Evolutionary conservation across 2,113 vertebrate genomes (phyloP).

Genomic region (Haemorhous mexicanus): DNA sequence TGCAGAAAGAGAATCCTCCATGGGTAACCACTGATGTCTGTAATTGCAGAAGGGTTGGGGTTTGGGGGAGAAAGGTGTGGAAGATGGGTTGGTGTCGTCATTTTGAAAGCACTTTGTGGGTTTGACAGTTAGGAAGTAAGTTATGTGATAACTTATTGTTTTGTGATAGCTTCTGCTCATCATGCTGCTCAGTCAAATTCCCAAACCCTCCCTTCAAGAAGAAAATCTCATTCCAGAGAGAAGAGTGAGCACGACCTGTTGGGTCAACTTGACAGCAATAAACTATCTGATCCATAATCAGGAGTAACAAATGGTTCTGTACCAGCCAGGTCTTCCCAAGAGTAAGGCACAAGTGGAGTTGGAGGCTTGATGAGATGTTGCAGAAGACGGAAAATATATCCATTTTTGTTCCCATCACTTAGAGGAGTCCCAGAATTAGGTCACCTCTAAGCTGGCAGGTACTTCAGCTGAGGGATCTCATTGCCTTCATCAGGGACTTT

Average conservation of each 20-base stretch:
- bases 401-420: not conserved
- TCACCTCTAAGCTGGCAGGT: not conserved
- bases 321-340: not conserved
- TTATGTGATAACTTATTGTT: not conserved
- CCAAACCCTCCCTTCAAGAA: not conserved
- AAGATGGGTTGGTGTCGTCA: not conserved
- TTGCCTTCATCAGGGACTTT: not conserved
- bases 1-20: conserved; percentile 24
- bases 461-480: not conserved
- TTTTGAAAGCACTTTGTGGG: not conserved
- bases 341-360: not conserved
- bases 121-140: conserved; percentile 3
- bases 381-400: not conserved
- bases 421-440: not conserved
- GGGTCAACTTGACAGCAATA: not conserved
- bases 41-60: not conserved
- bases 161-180: not conserved
- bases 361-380: not conserved
- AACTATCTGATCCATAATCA: not conserved
- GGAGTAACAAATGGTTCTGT: not conserved
- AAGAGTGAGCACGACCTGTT: not conserved
- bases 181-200: not conserved
- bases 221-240: not conserved
- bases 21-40: not conserved
- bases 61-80: not conserved